Base-by-base conservation (phyloP, 2,113 vertebrate species). In the Menura novaehollandiae region DNA sequence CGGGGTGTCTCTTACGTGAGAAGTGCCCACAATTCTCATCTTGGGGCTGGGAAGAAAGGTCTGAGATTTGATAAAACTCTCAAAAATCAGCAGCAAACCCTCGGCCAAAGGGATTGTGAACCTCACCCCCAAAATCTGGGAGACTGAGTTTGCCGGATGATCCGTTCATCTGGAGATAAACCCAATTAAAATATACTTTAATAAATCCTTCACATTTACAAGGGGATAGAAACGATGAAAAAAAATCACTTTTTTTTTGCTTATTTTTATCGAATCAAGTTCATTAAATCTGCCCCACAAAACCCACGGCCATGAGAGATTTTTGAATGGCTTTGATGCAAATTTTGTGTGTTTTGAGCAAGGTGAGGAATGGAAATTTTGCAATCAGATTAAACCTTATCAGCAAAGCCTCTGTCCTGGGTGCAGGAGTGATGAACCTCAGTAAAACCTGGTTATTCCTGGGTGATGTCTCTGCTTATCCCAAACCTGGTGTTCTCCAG, bases 361-460 rank as follows among this genome's bases (percentile, higher is more conserved):
- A 33, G 46, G 20, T 21, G 15, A 28, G 3, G 15, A 53, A 4
- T 1, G 5, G 14, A 19, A 35, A 32, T 32, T 12, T 21, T 55
- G 46, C 16, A 33, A 33, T 33, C 37, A 13, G 51, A 3, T 59
- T 16, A 39, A 55, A 44, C 21, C 44, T 33, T 14, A 32, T 28
- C 35, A 41, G 51, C 27, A 51, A 71, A 28, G 20, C 60, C 5
- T 26, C 28, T 46, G 15, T 28, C 47, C 11, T 5, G 13, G 0
- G 1, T 13, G 43, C 20, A 0, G 2, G 12, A 41, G 41, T 9
- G n/a, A 53, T 1, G 23, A 62, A 33, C n/a, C n/a, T n/a, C n/a
- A n/a, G n/a, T n/a, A n/a, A 11, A 73, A 16, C 11, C 35, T 19
- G 18, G 8, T 3, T 44, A 33, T 52, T 66, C 11, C 0, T 15